Evolutionary conservation across 2,888 invertebrate genomes (phyloP).

Genomic region (Eustalomyia histrio): DNA sequence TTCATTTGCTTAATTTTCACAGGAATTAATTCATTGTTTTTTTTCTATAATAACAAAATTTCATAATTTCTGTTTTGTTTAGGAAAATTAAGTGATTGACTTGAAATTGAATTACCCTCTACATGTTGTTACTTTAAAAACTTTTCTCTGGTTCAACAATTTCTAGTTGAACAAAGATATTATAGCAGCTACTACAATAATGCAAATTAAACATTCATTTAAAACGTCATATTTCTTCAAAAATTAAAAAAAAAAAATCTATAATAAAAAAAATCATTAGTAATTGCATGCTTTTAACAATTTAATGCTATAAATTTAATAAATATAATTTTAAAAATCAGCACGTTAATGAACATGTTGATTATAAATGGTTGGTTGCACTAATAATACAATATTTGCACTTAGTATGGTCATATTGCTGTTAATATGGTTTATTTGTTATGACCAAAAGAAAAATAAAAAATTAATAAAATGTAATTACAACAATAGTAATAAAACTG

Average conservation of each 20-base stretch:
- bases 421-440: neutral
- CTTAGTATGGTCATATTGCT: neutral
- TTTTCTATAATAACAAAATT: too few species aligned
- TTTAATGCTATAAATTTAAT: slow-evolving; percentile 28
- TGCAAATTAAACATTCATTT: neutral
- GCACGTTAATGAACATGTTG: slow-evolving; percentile 17
- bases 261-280: slow-evolving; percentile 14
- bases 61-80: too few species aligned
- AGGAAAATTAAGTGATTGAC: too few species aligned
- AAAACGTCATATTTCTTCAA: neutral
- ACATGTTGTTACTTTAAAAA: too few species aligned
- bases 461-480: slow-evolving; percentile 37
- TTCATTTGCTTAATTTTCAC: too few species aligned
- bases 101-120: too few species aligned
- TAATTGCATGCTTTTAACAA: slow-evolving; percentile 37
- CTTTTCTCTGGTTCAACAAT: neutral
- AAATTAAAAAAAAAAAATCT: neutral
- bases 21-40: too few species aligned
- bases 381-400: neutral
- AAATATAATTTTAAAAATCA: slow-evolving; percentile 19
- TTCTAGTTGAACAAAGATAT: neutral
- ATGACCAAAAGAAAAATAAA: neutral
- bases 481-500: slow-evolving; percentile 31
- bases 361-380: slow-evolving; percentile 36
- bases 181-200: neutral